These are phyloP conservation scores for Quadroppia sp. DNA, from an alignment of 2,888 invertebrate genomes.

Conservation along the genomic window DNA sequence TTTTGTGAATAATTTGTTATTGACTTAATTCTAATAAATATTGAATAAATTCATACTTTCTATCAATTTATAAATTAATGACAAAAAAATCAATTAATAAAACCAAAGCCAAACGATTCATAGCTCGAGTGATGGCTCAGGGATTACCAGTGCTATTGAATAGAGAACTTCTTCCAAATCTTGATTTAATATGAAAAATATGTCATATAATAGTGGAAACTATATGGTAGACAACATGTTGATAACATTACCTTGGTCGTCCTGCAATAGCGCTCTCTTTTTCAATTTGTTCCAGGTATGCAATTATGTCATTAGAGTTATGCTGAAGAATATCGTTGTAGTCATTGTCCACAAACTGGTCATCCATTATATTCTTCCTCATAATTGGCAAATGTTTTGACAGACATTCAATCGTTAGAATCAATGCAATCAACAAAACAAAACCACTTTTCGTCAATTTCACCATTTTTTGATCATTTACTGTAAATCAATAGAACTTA, in stretches of 20 bases:
- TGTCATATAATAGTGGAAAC: not conserved
- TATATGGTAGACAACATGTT: not conserved
- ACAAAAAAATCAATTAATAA: too few relatives aligned
- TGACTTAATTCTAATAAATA: too few relatives aligned
- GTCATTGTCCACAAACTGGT: not conserved
- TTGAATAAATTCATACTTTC: too few relatives aligned
- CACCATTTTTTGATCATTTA: not conserved
- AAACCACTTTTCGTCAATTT: not conserved
- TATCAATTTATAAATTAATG: too few relatives aligned
- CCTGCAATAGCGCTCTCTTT: conserved; percentile 11
- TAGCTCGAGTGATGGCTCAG: not conserved
- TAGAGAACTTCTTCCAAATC: not conserved
- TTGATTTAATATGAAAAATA: not conserved
- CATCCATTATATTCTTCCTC: not conserved
- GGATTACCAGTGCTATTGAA: not conserved
- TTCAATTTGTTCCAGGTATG: not conserved
- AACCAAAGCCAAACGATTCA: too few relatives aligned
- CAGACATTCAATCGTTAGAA: not conserved
- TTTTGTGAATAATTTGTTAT: too few relatives aligned
- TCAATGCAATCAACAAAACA: conserved; percentile 1
- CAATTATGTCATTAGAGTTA: not conserved
- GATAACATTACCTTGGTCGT: not conserved
- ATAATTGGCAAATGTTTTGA: not conserved
- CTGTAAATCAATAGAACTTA: not conserved
- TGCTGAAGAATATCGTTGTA: not conserved